phyloP scores from a whole-genome alignment of 2,113 vertebrate genomes.

The Numida meleagris region DNA sequence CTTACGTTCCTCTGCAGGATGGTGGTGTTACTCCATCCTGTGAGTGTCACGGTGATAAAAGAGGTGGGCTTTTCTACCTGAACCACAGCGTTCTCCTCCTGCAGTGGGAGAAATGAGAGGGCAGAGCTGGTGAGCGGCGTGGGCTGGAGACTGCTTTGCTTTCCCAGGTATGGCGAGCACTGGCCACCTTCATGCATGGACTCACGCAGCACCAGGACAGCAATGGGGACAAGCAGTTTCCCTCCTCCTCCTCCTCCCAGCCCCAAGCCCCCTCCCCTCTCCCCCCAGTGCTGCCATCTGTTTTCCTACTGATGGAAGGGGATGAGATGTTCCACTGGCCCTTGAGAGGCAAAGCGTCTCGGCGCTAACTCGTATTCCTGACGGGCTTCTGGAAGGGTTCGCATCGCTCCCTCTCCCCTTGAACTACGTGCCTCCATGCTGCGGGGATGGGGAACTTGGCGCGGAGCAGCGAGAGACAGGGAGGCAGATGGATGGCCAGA shows the following conservation, averaged over 20 bases:
- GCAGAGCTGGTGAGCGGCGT: not conserved
- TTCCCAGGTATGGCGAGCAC: not conserved
- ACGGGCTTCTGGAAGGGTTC: conserved; percentile 40
- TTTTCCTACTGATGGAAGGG: conserved; percentile 76
- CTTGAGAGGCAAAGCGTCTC: not conserved
- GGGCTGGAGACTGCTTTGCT: not conserved
- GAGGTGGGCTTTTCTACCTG: not conserved
- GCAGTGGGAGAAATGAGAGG: not conserved
- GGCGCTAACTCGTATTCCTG: conserved; percentile 38
- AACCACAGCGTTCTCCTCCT: not conserved
- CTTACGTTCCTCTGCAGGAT: not conserved
- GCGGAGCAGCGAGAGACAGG: not conserved
- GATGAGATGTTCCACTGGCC: conserved; percentile 72
- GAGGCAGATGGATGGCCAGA: conserved; percentile 44
- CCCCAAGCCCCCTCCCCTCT: not conserved
- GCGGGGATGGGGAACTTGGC: conserved; percentile 49
- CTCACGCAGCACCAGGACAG: not conserved
- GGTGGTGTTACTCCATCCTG: not conserved
- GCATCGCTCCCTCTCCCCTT: conserved; percentile 31
- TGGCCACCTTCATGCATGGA: not conserved
- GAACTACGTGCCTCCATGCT: conserved; percentile 26
- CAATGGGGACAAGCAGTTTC: fast-evolving
- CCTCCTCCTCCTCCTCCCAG: conserved; percentile 2
- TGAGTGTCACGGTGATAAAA: not conserved
- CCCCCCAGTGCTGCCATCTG: conserved; percentile 61